Percentiles rank a stretch among this genome's conserved stretches.
Conservation (phyloP, 2,113 vertebrate species). For the Pica pica region DNA sequence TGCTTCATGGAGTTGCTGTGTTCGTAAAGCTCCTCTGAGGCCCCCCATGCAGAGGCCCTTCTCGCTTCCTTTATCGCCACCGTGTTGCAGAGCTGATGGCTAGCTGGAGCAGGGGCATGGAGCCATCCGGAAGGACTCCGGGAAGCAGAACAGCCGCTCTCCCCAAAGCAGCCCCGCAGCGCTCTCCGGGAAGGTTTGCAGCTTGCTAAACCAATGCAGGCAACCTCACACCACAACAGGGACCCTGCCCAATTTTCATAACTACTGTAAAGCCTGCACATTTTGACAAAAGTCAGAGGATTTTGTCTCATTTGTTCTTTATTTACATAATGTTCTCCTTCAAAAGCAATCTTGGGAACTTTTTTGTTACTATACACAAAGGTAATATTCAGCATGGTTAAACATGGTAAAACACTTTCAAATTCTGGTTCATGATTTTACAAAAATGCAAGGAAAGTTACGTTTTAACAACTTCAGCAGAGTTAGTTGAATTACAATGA, state of each 20-base stretch:
- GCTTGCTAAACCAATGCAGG: too few relatives aligned
- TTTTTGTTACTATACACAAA: neutral
- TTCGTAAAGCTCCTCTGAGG: too few relatives aligned
- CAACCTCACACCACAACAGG: too few relatives aligned
- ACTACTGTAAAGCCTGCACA: neutral
- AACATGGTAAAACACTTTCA: neutral
- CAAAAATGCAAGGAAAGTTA: neutral
- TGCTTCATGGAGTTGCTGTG: too few relatives aligned
- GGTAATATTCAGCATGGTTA: neutral
- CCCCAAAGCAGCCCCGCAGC: too few relatives aligned
- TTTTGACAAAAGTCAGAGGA: neutral
- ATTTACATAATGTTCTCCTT: neutral
- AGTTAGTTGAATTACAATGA: neutral
- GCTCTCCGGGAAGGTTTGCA: too few relatives aligned
- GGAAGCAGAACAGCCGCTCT: too few relatives aligned
- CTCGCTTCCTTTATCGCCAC: too few relatives aligned
- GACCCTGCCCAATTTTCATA: neutral
- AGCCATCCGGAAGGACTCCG: too few relatives aligned
- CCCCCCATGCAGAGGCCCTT: too few relatives aligned
- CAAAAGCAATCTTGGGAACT: neutral
- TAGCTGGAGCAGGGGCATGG: too few relatives aligned
- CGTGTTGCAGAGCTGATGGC: too few relatives aligned
- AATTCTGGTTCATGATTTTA: neutral
- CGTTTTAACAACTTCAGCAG: fast-evolving
- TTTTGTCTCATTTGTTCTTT: neutral